Conservation (phyloP, 2,888 invertebrate genomes). For the Bruchidius siliquastri region DNA sequence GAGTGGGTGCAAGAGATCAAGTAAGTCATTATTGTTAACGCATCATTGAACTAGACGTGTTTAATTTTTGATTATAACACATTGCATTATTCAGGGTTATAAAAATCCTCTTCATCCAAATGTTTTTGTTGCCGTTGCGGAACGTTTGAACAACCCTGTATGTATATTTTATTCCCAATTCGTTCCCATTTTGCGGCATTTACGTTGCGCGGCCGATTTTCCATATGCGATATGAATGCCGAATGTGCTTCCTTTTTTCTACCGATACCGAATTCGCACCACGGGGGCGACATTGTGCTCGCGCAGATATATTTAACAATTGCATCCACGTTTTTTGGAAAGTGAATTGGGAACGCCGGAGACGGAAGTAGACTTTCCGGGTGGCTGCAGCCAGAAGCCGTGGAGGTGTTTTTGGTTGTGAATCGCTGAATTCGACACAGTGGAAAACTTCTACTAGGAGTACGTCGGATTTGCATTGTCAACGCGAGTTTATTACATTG, state of each 20-base stretch:
- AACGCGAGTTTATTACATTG: neutral
- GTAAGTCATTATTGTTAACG: too few relatives aligned
- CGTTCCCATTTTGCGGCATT: neutral
- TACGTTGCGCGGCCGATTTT: conserved; percentile 2
- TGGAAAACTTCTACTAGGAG: neutral
- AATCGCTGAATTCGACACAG: neutral
- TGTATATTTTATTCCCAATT: neutral
- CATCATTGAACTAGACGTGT: too few relatives aligned
- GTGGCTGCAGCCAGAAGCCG: neutral
- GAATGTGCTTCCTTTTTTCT: conserved; percentile 3
- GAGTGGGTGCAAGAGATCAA: too few relatives aligned
- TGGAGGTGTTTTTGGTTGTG: neutral
- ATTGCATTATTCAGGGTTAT: too few relatives aligned
- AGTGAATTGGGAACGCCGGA: neutral
- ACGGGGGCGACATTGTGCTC: neutral
- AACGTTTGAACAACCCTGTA: too few relatives aligned
- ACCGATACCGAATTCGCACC: conserved; percentile 2
- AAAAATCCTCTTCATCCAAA: too few relatives aligned
- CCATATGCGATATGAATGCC: conserved; percentile 6
- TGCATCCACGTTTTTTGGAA: neutral
- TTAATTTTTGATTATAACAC: too few relatives aligned
- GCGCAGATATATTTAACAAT: neutral
- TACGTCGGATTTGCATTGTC: neutral
- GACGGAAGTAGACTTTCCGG: neutral
- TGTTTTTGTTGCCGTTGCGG: too few relatives aligned